Percentiles rank a stretch among this genome's conserved stretches.
Evolutionary conservation across 2,113 vertebrate species (phyloP).

Genomic region (Perca flavescens): DNA sequence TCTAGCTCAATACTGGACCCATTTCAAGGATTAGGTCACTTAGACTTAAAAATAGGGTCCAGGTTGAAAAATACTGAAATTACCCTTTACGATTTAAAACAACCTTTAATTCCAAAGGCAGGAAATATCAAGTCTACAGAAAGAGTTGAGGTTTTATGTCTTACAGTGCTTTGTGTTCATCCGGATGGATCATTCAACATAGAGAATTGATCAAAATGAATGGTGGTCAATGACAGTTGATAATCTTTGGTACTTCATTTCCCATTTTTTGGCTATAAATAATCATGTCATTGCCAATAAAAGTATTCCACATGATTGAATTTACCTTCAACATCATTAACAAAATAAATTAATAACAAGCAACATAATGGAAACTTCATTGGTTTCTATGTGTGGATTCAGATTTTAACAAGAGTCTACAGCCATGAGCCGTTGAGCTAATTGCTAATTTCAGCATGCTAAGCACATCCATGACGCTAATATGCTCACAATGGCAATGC

Average conservation of each 20-base stretch:
- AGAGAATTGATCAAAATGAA: background rate
- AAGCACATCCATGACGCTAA: too few species aligned
- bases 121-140: background rate
- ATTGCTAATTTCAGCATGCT: too few species aligned
- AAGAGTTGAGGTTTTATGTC: background rate
- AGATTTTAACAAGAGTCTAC: too few species aligned
- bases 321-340: background rate
- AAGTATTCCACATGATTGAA: background rate
- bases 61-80: too few species aligned
- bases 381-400: too few species aligned
- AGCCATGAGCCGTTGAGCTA: too few species aligned
- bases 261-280: background rate
- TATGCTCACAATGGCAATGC: too few species aligned
- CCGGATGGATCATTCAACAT: too few species aligned
- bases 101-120: background rate
- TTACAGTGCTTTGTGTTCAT: background rate
- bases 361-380: background rate
- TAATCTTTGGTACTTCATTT: background rate
- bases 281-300: background rate
- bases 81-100: background rate
- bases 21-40: too few species aligned
- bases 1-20: too few species aligned
- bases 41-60: too few species aligned
- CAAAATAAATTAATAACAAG: background rate
- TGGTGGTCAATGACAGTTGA: background rate